phyloP scores from a whole-genome alignment of 2,797 vertebrate genomes.

The Geotrypetes seraphini region DNA sequence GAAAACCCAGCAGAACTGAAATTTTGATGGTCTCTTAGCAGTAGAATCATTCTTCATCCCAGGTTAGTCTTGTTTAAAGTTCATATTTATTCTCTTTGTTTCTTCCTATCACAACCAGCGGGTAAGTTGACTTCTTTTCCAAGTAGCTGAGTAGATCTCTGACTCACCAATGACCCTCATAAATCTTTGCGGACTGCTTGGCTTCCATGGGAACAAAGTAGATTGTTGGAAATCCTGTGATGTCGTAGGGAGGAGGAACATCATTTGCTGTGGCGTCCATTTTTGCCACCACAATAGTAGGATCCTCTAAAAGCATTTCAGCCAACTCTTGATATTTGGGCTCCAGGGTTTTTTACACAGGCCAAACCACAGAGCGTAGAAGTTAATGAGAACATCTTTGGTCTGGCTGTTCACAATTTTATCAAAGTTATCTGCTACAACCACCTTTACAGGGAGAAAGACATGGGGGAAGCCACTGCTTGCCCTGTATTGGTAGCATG shows the following conservation, averaged over 20 bases:
- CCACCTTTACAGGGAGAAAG: no score
- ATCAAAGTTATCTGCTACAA: constrained; percentile 58
- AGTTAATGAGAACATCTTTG: constrained; percentile 57
- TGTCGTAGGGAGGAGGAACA: constrained; percentile 49
- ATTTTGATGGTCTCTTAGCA: no score
- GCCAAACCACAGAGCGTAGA: constrained; percentile 53
- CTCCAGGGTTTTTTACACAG: constrained; percentile 58
- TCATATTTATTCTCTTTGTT: constrained; percentile 11
- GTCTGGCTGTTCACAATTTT: constrained; percentile 42
- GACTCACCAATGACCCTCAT: constrained; percentile 53
- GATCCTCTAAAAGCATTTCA: constrained; percentile 38
- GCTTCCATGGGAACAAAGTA: constrained; percentile 45
- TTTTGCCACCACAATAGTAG: constrained; percentile 43
- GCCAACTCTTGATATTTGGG: constrained; percentile 51
- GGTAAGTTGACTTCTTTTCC: constrained; percentile 35
- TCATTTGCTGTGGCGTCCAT: constrained; percentile 61
- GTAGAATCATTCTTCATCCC: no score
- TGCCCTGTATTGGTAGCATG: no score
- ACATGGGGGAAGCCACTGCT: no score
- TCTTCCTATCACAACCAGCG: neutral
- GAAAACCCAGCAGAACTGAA: no score
- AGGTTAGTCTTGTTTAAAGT: neutral
- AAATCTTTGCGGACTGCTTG: constrained; percentile 51
- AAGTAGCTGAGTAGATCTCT: constrained; percentile 53
- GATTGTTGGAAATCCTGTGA: constrained; percentile 59